A percentile compares a stretch with the other conserved stretches of the same genome.
Evolutionary conservation across 2,797 vertebrate species (phyloP).

Genomic region (Onychomys leucogaster): DNA sequence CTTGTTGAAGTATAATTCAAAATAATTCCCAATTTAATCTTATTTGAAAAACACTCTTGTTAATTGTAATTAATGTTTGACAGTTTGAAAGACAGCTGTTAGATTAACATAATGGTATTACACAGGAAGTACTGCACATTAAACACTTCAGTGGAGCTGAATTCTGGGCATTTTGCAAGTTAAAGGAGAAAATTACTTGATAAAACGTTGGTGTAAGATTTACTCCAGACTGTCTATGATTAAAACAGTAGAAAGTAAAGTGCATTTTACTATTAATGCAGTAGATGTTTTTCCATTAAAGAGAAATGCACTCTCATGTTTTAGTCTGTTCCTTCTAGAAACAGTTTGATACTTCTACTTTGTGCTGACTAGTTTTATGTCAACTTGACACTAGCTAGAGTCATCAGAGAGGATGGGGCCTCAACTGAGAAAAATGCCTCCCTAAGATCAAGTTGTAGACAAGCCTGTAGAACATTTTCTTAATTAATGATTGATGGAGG

Average conservation of each 20-base stretch:
- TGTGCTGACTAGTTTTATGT: background rate
- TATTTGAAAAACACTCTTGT: slow-evolving; percentile 76
- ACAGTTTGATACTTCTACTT: background rate
- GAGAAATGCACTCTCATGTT: background rate
- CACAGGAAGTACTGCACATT: slow-evolving; percentile 39
- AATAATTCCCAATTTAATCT: slow-evolving; percentile 77
- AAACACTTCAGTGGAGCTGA: slow-evolving; percentile 42
- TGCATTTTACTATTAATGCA: slow-evolving; percentile 27
- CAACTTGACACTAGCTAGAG: no score
- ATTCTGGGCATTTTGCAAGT: slow-evolving; percentile 68
- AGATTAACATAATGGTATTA: slow-evolving; percentile 72
- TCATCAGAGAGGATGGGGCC: background rate
- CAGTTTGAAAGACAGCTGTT: slow-evolving; percentile 80
- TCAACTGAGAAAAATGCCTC: background rate
- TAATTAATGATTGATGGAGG: background rate
- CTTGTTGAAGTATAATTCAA: slow-evolving; percentile 77
- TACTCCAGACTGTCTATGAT: background rate
- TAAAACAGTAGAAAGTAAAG: background rate
- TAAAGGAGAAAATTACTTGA: slow-evolving; percentile 49
- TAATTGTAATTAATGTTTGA: slow-evolving; percentile 81
- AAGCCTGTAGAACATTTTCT: background rate
- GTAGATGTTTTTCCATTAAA: slow-evolving; percentile 6
- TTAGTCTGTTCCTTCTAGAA: background rate
- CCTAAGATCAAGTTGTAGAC: background rate
- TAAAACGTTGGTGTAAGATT: slow-evolving; percentile 4